Percentiles rank a stretch among this genome's conserved stretches.
phyloP scores from a whole-genome alignment of 2,113 vertebrate genomes.

The Vulpes ferrilata region DNA sequence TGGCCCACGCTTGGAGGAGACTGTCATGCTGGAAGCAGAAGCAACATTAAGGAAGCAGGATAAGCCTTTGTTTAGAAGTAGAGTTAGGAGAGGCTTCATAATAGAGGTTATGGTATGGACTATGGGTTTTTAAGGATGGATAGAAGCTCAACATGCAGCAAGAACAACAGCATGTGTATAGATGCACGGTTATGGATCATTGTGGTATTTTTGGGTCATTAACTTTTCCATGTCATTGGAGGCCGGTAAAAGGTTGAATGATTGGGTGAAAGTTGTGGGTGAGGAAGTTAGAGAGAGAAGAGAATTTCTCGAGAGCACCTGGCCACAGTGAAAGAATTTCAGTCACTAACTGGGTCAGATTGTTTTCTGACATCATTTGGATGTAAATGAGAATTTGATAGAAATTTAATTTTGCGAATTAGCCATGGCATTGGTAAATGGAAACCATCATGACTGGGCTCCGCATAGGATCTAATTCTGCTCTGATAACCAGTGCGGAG shows the following conservation, averaged over 20 bases:
- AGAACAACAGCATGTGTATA: background rate
- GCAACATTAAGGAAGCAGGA: background rate
- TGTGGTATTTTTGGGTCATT: background rate
- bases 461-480: background rate
- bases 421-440: background rate
- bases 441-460: background rate
- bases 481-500: background rate
- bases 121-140: background rate
- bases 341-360: background rate
- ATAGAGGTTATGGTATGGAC: too few relatives aligned
- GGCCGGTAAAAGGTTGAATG: background rate
- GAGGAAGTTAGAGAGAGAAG: background rate
- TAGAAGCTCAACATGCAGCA: background rate
- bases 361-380: background rate
- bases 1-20: background rate
- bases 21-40: background rate
- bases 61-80: background rate
- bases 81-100: background rate
- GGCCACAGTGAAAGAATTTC: background rate
- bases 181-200: background rate
- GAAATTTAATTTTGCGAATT: background rate
- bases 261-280: background rate
- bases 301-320: background rate
- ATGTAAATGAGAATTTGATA: background rate
- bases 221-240: background rate